Evolutionary conservation across 2,113 vertebrate species (phyloP).

Genomic region (Labeo catla): DNA sequence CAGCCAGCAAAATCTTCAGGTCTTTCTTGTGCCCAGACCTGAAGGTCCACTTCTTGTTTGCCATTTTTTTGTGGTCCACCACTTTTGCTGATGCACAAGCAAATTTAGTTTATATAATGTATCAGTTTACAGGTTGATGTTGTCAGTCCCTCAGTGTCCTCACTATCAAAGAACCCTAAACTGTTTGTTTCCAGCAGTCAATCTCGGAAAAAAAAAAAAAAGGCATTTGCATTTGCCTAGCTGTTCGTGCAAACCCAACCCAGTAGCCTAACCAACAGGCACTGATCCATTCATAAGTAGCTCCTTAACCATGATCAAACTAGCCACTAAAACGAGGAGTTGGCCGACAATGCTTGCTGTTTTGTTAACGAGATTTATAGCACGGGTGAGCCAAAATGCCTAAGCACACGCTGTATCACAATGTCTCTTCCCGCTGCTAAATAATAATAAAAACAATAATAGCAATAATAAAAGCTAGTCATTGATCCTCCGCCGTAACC

Average conservation of each 20-base stretch:
- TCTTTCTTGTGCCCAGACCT: neutral
- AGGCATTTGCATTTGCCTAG: neutral
- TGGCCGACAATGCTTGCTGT: slow-evolving; percentile 71
- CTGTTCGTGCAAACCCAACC: neutral
- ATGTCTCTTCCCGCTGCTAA: slow-evolving; percentile 56
- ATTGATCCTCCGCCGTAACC: slow-evolving; percentile 62
- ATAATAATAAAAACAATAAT: slow-evolving; percentile 70
- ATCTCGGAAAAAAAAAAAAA: neutral
- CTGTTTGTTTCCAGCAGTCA: neutral
- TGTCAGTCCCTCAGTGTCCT: neutral
- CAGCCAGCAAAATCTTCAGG: neutral
- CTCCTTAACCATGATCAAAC: slow-evolving; percentile 11
- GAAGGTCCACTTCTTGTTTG: neutral
- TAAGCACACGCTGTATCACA: slow-evolving; percentile 62
- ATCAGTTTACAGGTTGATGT: neutral
- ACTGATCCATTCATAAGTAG: neutral
- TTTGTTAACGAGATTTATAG: slow-evolving; percentile 73
- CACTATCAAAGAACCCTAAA: slow-evolving; percentile 6
- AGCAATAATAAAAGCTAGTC: slow-evolving; percentile 65
- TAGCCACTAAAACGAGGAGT: neutral
- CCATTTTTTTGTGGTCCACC: neutral
- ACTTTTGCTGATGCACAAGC: neutral
- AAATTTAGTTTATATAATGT: neutral
- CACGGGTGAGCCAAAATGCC: slow-evolving; percentile 66
- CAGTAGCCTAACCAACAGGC: neutral